Evolutionary conservation across 2,113 vertebrate species (phyloP).

Genomic region (Mobula hypostoma): DNA sequence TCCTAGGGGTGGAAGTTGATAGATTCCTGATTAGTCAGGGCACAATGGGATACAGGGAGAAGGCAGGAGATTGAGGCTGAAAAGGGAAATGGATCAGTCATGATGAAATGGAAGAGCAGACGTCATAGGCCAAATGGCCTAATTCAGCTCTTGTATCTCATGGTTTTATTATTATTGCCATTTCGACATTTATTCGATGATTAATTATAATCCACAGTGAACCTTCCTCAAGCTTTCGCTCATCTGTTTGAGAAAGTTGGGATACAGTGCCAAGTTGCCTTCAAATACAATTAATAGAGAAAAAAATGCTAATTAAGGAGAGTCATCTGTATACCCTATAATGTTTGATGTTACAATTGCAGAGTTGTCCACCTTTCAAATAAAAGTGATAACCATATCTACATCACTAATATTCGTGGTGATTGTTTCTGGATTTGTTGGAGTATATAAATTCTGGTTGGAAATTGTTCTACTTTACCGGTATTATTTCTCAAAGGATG

Average conservation of each 20-base stretch:
- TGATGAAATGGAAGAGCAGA: no score
- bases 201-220: background rate
- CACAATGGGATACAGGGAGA: no score
- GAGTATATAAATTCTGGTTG: constrained; percentile 61
- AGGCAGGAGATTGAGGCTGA: no score
- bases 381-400: constrained; percentile 32
- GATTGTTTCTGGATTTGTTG: background rate
- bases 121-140: no score
- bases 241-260: background rate
- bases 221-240: background rate
- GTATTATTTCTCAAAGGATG: constrained; percentile 51
- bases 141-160: no score
- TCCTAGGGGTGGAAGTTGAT: no score
- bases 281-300: background rate
- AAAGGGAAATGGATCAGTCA: no score
- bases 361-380: constrained; percentile 15
- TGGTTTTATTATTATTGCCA: background rate
- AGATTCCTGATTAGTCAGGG: no score
- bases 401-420: constrained; percentile 7
- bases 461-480: constrained; percentile 70
- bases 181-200: background rate
- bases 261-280: background rate
- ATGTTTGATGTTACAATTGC: constrained; percentile 24
- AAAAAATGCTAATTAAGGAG: background rate
- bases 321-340: background rate